phyloP scores from a whole-genome alignment of 2,113 vertebrate genomes.

The Hydrolagus affinis region DNA sequence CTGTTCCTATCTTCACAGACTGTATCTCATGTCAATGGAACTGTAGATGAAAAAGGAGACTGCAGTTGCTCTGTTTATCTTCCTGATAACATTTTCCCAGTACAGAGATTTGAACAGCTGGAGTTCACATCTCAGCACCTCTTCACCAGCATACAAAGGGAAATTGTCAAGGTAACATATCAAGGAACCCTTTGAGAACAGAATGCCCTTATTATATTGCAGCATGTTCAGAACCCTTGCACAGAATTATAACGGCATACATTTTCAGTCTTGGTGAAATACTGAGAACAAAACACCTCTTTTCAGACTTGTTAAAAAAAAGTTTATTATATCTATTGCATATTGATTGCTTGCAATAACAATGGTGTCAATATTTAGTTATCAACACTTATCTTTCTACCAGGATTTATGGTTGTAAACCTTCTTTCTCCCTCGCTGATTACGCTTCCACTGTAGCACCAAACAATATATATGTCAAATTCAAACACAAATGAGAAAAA shows the following conservation, averaged over 20 bases:
- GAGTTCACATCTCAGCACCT: conserved; percentile 42
- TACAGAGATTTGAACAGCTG: conserved; percentile 50
- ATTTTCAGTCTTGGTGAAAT: neutral
- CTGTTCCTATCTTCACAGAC: neutral
- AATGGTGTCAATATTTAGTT: no score
- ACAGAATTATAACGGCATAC: neutral
- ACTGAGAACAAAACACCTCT: neutral
- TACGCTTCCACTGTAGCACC: neutral
- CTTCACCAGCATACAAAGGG: conserved; percentile 46
- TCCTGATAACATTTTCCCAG: conserved; percentile 53
- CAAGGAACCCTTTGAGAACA: neutral
- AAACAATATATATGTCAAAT: neutral
- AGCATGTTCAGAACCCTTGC: neutral
- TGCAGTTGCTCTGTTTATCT: conserved; percentile 55
- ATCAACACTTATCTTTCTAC: no score
- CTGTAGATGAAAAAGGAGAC: conserved; percentile 41
- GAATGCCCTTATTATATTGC: neutral
- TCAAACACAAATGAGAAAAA: neutral
- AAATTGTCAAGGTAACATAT: conserved; percentile 55
- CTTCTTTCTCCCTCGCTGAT: neutral
- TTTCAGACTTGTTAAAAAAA: neutral
- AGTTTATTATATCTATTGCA: no score
- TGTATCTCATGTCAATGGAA: conserved; percentile 45
- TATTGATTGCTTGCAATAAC: no score
- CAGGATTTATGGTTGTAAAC: neutral